Evolutionary conservation across 2,113 vertebrate genomes (phyloP).

Genomic region (Sinocyclocheilus anophthalmus): DNA sequence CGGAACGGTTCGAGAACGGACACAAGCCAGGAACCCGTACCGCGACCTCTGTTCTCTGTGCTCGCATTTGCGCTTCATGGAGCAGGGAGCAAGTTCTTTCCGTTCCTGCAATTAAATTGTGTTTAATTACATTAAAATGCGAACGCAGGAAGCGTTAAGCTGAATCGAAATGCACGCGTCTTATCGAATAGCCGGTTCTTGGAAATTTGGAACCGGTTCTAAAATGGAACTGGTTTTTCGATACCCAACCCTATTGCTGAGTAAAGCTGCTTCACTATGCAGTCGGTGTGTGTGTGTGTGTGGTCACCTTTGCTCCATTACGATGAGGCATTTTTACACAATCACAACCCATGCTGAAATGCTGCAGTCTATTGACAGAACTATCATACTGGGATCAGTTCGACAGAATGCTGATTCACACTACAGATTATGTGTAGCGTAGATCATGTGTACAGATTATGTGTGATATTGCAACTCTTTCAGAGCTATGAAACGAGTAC

Average conservation of each 20-base stretch:
- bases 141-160: too few species aligned
- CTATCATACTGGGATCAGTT: not conserved
- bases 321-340: not conserved
- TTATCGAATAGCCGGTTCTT: too few species aligned
- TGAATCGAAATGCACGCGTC: too few species aligned
- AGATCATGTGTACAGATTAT: not conserved
- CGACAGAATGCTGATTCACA: not conserved
- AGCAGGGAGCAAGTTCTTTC: too few species aligned
- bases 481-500: not conserved
- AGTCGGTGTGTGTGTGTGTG: constrained; percentile 36
- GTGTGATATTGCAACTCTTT: not conserved
- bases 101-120: too few species aligned
- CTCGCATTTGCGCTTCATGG: too few species aligned
- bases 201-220: too few species aligned
- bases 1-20: too few species aligned
- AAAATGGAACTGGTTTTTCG: too few species aligned
- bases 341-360: not conserved
- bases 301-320: not conserved
- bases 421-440: not conserved
- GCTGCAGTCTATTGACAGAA: not conserved
- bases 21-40: too few species aligned
- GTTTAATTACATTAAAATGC: too few species aligned
- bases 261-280: constrained; percentile 57
- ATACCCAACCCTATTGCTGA: constrained; percentile 48
- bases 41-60: too few species aligned